Conservation (phyloP, 2,113 vertebrate species). For the Sterrhoptilus dennistouni region DNA sequence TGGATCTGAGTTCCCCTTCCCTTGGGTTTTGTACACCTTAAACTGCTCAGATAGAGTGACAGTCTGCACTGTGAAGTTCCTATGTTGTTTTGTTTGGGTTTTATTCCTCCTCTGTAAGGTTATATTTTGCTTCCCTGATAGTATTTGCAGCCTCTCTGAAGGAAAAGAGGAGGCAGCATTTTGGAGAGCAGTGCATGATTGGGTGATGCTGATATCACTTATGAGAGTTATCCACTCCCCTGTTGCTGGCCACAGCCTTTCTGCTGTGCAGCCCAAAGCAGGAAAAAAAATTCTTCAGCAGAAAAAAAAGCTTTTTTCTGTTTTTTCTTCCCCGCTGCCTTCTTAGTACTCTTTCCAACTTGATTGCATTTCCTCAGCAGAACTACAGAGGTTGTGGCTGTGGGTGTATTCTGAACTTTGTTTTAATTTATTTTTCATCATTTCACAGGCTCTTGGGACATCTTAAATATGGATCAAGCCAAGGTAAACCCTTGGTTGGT, state of each 20-base stretch:
- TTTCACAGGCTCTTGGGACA: neutral
- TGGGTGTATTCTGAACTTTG: neutral
- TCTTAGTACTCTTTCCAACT: neutral
- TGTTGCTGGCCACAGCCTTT: neutral
- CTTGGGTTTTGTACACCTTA: neutral
- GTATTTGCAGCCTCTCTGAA: neutral
- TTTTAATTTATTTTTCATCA: neutral
- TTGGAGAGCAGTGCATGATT: accelerated
- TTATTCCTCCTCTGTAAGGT: neutral
- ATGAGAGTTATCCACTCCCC: neutral
- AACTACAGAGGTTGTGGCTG: neutral
- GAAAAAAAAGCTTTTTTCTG: neutral
- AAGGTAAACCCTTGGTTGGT: neutral
- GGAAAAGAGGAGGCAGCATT: neutral
- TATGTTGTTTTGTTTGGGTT: neutral
- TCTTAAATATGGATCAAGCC: neutral
- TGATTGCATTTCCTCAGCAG: neutral
- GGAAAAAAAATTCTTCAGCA: neutral
- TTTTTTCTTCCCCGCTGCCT: neutral
- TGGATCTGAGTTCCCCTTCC: neutral
- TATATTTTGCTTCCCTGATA: neutral
- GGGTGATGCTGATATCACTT: neutral
- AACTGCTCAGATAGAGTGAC: accelerated
- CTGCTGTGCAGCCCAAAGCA: neutral
- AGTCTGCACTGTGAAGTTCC: neutral